Base-by-base conservation (phyloP, 2,113 vertebrate genomes). In the Podiceps cristatus region DNA sequence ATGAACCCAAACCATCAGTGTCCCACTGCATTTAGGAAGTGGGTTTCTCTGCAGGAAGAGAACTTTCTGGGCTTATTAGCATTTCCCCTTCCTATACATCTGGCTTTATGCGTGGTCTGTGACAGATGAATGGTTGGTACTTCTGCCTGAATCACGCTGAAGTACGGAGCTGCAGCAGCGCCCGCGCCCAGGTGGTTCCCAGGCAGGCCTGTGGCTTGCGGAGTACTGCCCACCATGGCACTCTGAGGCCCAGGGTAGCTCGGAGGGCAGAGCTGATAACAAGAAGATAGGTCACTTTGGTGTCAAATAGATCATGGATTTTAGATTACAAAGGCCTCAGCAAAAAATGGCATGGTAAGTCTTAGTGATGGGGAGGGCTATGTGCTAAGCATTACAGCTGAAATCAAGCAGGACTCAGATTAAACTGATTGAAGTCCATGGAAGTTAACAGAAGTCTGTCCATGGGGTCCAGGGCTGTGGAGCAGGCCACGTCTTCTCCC, bases 171-270 rank as follows among this genome's bases (percentile, higher is more conserved):
- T 63, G 31, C 80, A 87, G 68, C 24, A 74, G 28, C 0, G 2
- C 25, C 25, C 40, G 37, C 0, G 1, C 72, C n/a, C 9, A 37
- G 68, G 50, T 18, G 44, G 35, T 8, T 89, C 64, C 23, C 14
- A 29, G 40, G 23, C 33, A n/a, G 47, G 5, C 15, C 37, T n/a
- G 29, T 18, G 52, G 67, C 50, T 71, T 17, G 27, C 45, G 47
- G 59, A 77, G 27, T 19, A 7, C 42, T 53, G 29, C 44, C 37
- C 49, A 29, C 10, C 23, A 19, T 62, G 27, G 62, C 87, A 31
- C 49, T 1, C 0, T 7, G 27, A 14, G 44, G 50, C 2, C 0
- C 24, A 11, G 44, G 10, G 19, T 23, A 74, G 20, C 33, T 33
- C 29, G 25, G 17, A 3, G 0, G 37, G 29, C 31, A 44, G 16